A percentile compares a stretch with the other conserved stretches of the same genome.
Evolutionary conservation across 2,888 invertebrate genomes (phyloP).

Genomic region (Euspilapteryx auroguttella): DNA sequence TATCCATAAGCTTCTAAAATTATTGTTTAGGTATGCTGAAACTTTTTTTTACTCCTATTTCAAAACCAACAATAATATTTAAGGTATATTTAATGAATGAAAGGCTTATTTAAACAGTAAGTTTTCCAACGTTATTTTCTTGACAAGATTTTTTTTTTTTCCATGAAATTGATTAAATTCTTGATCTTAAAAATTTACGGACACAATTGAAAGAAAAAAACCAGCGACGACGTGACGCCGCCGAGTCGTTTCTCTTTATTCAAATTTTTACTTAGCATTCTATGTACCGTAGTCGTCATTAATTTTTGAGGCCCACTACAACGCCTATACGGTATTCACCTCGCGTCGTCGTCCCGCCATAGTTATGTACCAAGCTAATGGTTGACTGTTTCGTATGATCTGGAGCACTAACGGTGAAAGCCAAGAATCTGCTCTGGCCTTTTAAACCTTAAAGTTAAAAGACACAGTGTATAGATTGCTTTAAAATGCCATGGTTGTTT

Average conservation of each 20-base stretch:
- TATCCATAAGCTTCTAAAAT: too few species aligned
- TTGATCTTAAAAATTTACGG: too few species aligned
- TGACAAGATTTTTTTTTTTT: too few species aligned
- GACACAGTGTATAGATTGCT: neutral
- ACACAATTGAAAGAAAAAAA: constrained; percentile 21
- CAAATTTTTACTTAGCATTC: constrained; percentile 51
- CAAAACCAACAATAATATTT: too few species aligned
- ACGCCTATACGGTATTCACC: constrained; percentile 42
- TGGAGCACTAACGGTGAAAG: neutral
- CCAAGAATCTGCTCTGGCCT: too few species aligned
- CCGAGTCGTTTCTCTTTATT: constrained; percentile 32
- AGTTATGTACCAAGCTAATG: constrained; percentile 41
- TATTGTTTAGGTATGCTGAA: too few species aligned
- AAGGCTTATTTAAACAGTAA: too few species aligned
- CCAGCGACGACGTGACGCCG: constrained; percentile 23
- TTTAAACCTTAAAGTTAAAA: neutral
- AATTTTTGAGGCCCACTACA: constrained; percentile 42
- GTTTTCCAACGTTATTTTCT: too few species aligned
- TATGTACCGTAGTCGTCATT: constrained; percentile 36
- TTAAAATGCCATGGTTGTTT: neutral
- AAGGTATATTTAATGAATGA: too few species aligned
- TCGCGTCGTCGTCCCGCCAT: constrained; percentile 45
- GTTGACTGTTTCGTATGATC: constrained; percentile 15
- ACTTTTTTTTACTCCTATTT: too few species aligned
- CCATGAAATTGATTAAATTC: too few species aligned